Evolutionary conservation across 1,140 invertebrate genomes (phyloP), one percentile per base, ranked within the genome.

Genomic region (Microplitis mediator): DNA sequence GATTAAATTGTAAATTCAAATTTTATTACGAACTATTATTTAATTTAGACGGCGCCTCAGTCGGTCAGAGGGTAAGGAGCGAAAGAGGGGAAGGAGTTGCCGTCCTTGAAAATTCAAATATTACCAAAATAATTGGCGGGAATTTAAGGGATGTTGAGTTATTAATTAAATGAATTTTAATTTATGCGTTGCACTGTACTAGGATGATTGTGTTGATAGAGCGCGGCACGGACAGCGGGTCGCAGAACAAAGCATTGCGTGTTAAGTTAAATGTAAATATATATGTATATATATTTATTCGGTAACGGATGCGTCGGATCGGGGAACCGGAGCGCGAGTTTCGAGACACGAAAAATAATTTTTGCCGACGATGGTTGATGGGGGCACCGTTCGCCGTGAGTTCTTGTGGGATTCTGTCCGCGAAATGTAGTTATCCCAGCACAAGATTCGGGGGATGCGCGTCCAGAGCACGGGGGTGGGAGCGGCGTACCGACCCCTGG

Each of bases 401-500:
- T 86, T 85, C 85, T 86, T 86, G 84, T 83, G 82, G 84, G 84
- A 85, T 86, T 86, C 85, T 87, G 85, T 82, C 81, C 82, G 78
- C 81, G 82, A 86, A 87, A 87, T 85, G 85, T 80, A 86, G 85
- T 87, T 86, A 87, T 83, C 83, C 80, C 75, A 74, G 79, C 80
- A 45, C 39, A 82, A 84, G 81, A 79, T 66, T 35, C 69, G 73
- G 79, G 75, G 78, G 78, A 70, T 70, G 63, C 70, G 63, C 70
- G 62, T 67, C 71, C 72, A 75, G 72, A 31, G 14, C 32, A 31
- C 54, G 62, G 60, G 67, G 65, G 61, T 60, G 62, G 69, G 54
- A 52, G 39, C 45, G 31, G 36, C 34, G 64, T 61, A 77, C 67
- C 70, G 60, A 63, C 73, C 56, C 61, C 45, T 63, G 45, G 69